phyloP scores from a whole-genome alignment of 1,140 invertebrate species.

The Drosophila rhopaloa region DNA sequence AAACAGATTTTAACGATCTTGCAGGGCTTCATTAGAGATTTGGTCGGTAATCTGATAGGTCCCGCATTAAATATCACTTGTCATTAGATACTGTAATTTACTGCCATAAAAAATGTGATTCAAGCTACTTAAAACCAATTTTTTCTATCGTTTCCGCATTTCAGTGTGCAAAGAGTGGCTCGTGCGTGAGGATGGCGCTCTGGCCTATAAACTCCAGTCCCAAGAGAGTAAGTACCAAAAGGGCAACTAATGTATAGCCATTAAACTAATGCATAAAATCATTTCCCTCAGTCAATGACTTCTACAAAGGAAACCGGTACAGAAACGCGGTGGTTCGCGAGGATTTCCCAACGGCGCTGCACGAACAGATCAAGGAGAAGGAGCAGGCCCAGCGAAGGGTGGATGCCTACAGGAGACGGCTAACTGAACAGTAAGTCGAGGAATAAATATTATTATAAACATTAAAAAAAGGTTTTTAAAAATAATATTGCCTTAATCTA shows the following conservation, averaged over 20 bases:
- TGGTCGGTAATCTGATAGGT: slow-evolving; percentile 59
- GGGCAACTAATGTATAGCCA: background rate
- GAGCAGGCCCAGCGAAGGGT: slow-evolving; percentile 87
- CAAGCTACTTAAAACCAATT: slow-evolving; percentile 23
- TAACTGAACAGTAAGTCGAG: slow-evolving; percentile 70
- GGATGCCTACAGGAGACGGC: slow-evolving; percentile 86
- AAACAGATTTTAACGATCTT: slow-evolving; percentile 45
- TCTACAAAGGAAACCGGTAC: slow-evolving; percentile 93
- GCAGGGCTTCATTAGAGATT: slow-evolving; percentile 69
- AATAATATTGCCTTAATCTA: too few species aligned
- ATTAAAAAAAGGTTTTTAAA: too few species aligned
- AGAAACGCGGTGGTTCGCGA: slow-evolving; percentile 94
- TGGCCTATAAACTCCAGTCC: slow-evolving; percentile 95
- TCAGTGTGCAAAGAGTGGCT: slow-evolving; percentile 95
- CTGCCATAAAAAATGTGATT: slow-evolving; percentile 53
- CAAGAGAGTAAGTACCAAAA: slow-evolving; percentile 91
- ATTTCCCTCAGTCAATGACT: slow-evolving; percentile 88
- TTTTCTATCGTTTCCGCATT: slow-evolving; percentile 79
- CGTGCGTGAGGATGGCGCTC: slow-evolving; percentile 95
- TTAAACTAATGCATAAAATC: slow-evolving; percentile 3
- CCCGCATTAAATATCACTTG: slow-evolving; percentile 53
- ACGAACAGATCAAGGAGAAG: slow-evolving; percentile 92
- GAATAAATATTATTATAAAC: background rate
- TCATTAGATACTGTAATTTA: slow-evolving; percentile 63
- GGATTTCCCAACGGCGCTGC: slow-evolving; percentile 93